A percentile compares a stretch with the other conserved stretches of the same genome.
Conservation (phyloP, 2,113 vertebrate genomes). For the Cygnus atratus region DNA sequence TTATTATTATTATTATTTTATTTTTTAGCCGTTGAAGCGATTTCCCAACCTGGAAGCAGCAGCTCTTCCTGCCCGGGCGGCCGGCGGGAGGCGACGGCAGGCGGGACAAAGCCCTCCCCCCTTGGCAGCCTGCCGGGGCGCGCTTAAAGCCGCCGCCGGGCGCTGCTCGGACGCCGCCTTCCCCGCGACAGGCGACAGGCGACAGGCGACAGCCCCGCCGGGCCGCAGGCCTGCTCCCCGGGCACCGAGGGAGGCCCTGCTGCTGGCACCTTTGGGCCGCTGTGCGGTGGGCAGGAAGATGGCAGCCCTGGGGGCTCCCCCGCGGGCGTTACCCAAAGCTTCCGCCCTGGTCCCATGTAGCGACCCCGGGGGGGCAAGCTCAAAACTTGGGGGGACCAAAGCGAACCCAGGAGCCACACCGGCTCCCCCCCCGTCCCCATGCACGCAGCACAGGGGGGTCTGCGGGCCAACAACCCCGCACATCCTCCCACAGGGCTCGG, state of each 20-base stretch:
- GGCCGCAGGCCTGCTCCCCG: too few relatives aligned
- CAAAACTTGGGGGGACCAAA: neutral
- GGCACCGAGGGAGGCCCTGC: too few relatives aligned
- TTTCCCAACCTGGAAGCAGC: constrained; percentile 14
- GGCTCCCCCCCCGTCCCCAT: neutral
- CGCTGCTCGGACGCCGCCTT: neutral
- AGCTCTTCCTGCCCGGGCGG: constrained; percentile 10
- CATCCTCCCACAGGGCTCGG: neutral
- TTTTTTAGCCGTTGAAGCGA: neutral
- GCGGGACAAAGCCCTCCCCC: neutral
- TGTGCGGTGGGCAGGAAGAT: too few relatives aligned
- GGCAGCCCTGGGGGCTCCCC: neutral
- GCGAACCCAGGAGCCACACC: neutral
- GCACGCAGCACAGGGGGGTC: neutral
- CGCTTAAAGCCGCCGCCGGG: constrained; percentile 10
- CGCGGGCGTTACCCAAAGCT: too few relatives aligned
- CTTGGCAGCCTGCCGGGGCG: neutral
- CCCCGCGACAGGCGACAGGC: neutral
- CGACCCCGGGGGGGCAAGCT: neutral
- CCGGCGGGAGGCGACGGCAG: neutral
- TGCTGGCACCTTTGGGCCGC: neutral
- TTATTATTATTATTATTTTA: neutral
- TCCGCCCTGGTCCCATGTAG: neutral
- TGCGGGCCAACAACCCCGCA: neutral
- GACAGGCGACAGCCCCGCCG: too few relatives aligned